Conservation (phyloP, 2,113 vertebrate species). For the Camelus dromedarius region DNA sequence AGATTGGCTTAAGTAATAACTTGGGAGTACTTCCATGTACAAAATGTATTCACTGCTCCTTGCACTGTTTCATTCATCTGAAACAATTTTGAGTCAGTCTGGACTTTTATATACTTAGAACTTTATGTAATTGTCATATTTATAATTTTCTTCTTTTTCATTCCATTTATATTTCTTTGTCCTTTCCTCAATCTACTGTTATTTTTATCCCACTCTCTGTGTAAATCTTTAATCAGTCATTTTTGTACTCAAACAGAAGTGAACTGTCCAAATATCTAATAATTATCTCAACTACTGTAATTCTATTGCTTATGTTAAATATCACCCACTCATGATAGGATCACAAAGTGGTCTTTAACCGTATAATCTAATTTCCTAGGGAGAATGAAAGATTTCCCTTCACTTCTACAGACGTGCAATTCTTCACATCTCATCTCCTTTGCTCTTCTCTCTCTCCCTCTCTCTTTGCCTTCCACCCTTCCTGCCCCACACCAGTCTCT, state of each 20-base stretch:
- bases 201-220: neutral
- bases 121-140: neutral
- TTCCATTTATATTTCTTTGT: neutral
- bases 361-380: neutral
- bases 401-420: neutral
- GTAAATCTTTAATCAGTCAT: neutral
- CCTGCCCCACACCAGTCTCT: neutral
- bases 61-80: constrained; percentile 17
- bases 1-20: neutral
- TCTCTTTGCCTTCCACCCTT: neutral
- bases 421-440: neutral
- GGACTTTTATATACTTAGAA: constrained; percentile 25
- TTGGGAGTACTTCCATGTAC: neutral
- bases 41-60: neutral
- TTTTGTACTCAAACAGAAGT: neutral
- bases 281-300: neutral
- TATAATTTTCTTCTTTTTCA: neutral
- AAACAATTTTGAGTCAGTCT: constrained; percentile 26
- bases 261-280: neutral
- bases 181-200: neutral
- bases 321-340: neutral
- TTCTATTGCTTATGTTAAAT: neutral
- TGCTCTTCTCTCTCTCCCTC: neutral
- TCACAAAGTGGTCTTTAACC: neutral
- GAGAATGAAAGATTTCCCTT: neutral